phyloP scores from a whole-genome alignment of 2,113 vertebrate species.

The Chinchilla lanigera region DNA sequence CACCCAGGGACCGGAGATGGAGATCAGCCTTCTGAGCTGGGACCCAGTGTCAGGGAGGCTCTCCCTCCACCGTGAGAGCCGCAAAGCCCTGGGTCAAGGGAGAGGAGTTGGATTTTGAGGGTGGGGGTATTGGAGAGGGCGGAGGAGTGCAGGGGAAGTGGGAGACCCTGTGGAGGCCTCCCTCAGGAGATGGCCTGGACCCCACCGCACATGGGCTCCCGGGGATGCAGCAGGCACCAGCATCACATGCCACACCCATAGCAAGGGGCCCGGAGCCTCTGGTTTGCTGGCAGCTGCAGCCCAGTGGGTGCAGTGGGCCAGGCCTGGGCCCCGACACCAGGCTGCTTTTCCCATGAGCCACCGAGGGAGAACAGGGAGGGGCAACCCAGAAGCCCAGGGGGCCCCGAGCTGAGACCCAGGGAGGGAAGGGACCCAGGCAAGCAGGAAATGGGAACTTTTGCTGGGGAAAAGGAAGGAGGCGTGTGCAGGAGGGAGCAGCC shows the following conservation, averaged over 20 bases:
- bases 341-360: neutral
- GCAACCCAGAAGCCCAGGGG: neutral
- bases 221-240: neutral
- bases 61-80: too few species aligned
- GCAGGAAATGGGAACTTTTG: neutral
- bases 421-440: neutral
- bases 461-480: neutral
- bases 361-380: neutral
- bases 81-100: too few species aligned
- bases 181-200: neutral
- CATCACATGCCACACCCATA: neutral
- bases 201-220: neutral
- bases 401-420: neutral
- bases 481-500: neutral
- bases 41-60: rapidly evolving
- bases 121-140: neutral
- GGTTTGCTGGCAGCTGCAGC: neutral
- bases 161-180: neutral
- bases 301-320: too few species aligned
- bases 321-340: too few species aligned
- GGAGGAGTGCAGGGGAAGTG: too few species aligned
- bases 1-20: too few species aligned
- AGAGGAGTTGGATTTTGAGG: neutral
- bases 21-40: too few species aligned
- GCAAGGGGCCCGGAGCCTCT: neutral